Base-by-base conservation (phyloP, 2,113 vertebrate genomes). In the Anarhynchus alexandrinus region DNA sequence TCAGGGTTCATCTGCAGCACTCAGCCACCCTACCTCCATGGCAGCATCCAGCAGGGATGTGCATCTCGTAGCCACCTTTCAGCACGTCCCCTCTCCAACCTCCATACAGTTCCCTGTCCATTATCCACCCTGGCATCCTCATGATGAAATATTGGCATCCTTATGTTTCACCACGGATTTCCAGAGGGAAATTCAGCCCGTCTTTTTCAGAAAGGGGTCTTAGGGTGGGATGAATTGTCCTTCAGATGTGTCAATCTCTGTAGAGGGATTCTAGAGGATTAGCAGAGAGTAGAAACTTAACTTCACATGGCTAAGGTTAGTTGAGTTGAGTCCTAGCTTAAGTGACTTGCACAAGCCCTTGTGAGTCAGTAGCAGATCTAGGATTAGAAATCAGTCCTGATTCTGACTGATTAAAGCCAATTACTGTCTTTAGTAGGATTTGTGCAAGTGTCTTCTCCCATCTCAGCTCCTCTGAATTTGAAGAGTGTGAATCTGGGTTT, bases 71-170 rank as follows among this genome's bases (percentile, higher is more conserved):
- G 40, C 16, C 52, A 30, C 52, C 65, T 72, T 74, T 61, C 34
- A 69, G 29, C 42, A 47, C 25, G 67, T 57, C 32, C 43, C 49
- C 34, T 5, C 47, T 43, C 67, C 64, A 16, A 6, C 54, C 54
- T 65, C 67, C 3, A 0, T 5, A 12, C 3, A 1, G 40, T 29
- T 54, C 7, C 1, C 0, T 25, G 18, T 19, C 59, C 2, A 0
- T 40, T 57, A 40, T 25, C 40, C 11, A 21, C 9, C 57, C 22
- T 22, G 15, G 30, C 43, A 36, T 47, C 2, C 0, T 29, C 1
- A 0, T 20, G 67, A 22, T 45, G 47, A 32, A 54, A 26, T 34
- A 15, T 15, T 12, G 7, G 3, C 25, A 6, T 47, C 73, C 61
- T 18, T 73, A 0, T 12, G 8, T 51, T 49, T 42, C 49, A 26